Evolutionary conservation across 2,888 invertebrate species (phyloP).

Genomic region (Laothoe populi): DNA sequence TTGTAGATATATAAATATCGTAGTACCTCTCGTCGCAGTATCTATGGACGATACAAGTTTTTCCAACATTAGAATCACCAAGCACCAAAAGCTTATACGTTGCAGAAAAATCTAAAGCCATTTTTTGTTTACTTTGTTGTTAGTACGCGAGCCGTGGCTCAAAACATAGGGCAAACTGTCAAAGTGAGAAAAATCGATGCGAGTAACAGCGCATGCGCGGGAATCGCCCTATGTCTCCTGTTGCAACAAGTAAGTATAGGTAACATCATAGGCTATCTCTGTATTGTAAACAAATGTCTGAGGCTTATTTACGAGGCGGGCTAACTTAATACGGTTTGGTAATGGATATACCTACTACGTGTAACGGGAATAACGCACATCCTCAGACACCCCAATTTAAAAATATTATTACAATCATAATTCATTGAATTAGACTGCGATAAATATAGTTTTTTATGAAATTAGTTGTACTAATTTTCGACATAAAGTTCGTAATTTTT

Average conservation of each 20-base stretch:
- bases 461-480: too few species aligned
- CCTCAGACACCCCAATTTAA: too few species aligned
- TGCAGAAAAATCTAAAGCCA: constrained; percentile 94
- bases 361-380: too few species aligned
- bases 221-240: constrained; percentile 47
- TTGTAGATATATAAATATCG: constrained; percentile 95
- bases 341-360: too few species aligned
- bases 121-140: constrained; percentile 82
- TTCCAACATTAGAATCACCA: constrained; percentile 95
- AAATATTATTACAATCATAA: too few species aligned
- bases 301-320: constrained; percentile 20
- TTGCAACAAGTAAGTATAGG: constrained; percentile 35
- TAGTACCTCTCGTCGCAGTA: constrained; percentile 96
- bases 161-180: constrained; percentile 81
- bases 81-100: constrained; percentile 94
- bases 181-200: constrained; percentile 82
- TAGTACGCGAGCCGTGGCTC: constrained; percentile 68
- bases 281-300: constrained; percentile 19
- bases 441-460: too few species aligned
- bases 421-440: too few species aligned
- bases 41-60: constrained; percentile 95
- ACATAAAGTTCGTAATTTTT: too few species aligned
- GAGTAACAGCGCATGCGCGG: constrained; percentile 73
- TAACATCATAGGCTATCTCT: constrained; percentile 12
- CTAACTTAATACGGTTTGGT: constrained; percentile 18